These are phyloP conservation scores for Tinea pellionella DNA, from an alignment of 2,888 invertebrate species.

Conservation along the genomic window DNA sequence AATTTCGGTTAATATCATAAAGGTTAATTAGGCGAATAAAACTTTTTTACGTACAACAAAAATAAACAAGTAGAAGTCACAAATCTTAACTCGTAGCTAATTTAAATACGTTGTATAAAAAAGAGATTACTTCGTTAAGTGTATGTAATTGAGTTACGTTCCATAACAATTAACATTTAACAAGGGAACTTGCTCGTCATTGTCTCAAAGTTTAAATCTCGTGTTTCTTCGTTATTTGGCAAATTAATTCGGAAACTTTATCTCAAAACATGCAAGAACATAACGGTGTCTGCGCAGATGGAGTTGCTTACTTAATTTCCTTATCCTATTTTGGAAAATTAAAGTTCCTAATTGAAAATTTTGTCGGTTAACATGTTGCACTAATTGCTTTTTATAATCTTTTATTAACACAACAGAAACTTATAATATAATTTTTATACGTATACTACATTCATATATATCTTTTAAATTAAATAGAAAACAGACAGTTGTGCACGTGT, in stretches of 20 bases:
- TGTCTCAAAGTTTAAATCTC: conserved; percentile 52
- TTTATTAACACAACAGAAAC: not conserved
- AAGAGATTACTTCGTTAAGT: not conserved
- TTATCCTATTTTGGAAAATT: not conserved
- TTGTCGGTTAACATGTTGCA: not conserved
- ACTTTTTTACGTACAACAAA: not conserved
- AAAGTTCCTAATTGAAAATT: not conserved
- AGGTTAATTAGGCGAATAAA: not conserved
- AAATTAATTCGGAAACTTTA: conserved; percentile 62
- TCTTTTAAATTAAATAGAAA: too few species aligned
- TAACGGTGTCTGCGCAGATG: conserved; percentile 40
- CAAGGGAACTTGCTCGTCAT: conserved; percentile 42
- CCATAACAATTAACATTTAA: conserved; percentile 53
- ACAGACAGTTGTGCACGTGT: too few species aligned
- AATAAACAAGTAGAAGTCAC: not conserved
- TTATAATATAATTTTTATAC: not conserved
- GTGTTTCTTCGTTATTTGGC: conserved; percentile 60
- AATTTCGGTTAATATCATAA: too few species aligned
- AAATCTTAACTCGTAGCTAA: not conserved
- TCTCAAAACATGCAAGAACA: conserved; percentile 47
- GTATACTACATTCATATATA: too few species aligned
- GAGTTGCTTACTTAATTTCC: conserved; percentile 37
- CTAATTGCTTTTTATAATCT: not conserved
- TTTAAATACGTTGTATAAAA: not conserved
- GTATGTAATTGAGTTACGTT: conserved; percentile 4